Evolutionary conservation across 2,888 invertebrate genomes (phyloP).

Genomic region (Coleophora flavipennella): DNA sequence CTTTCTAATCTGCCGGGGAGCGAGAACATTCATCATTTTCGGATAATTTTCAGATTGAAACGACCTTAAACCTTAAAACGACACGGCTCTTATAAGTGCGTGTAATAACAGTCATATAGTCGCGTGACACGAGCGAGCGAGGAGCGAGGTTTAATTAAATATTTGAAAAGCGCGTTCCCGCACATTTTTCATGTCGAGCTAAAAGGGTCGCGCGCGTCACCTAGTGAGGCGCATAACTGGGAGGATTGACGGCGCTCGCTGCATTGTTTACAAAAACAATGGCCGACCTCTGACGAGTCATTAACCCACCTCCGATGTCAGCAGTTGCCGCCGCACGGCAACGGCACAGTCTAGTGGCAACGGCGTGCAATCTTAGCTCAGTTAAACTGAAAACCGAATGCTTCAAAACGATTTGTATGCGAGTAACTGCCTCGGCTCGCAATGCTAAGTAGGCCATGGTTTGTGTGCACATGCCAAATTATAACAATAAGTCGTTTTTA

Average conservation of each 20-base stretch:
- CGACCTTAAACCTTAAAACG: slow-evolving; percentile 3
- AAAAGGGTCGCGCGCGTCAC: slow-evolving; percentile 51
- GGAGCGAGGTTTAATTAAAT: slow-evolving; percentile 26
- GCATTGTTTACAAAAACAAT: slow-evolving; percentile 71
- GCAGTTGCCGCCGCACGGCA: no score
- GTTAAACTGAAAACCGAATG: slow-evolving; percentile 26
- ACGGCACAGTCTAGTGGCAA: no score
- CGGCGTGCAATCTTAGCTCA: slow-evolving; percentile 34
- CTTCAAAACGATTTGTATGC: slow-evolving; percentile 12
- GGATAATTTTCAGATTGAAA: slow-evolving; percentile 13
- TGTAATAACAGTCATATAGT: slow-evolving; percentile 15
- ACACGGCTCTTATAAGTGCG: slow-evolving; percentile 7
- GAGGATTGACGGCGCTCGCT: slow-evolving; percentile 52
- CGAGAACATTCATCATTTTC: slow-evolving; percentile 11
- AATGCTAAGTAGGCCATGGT: not conserved
- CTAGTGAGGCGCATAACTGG: slow-evolving; percentile 55
- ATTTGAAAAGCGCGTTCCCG: slow-evolving; percentile 22
- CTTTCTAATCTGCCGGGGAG: slow-evolving; percentile 8
- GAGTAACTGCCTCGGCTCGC: not conserved
- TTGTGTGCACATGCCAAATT: no score
- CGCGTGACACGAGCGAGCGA: slow-evolving; percentile 10
- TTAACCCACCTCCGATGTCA: slow-evolving; percentile 64
- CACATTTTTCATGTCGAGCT: slow-evolving; percentile 43
- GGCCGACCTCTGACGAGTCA: slow-evolving; percentile 65
- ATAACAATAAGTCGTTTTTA: no score